These are phyloP conservation scores for Ia io DNA, from an alignment of 2,113 vertebrate species.

Conservation along the genomic window DNA sequence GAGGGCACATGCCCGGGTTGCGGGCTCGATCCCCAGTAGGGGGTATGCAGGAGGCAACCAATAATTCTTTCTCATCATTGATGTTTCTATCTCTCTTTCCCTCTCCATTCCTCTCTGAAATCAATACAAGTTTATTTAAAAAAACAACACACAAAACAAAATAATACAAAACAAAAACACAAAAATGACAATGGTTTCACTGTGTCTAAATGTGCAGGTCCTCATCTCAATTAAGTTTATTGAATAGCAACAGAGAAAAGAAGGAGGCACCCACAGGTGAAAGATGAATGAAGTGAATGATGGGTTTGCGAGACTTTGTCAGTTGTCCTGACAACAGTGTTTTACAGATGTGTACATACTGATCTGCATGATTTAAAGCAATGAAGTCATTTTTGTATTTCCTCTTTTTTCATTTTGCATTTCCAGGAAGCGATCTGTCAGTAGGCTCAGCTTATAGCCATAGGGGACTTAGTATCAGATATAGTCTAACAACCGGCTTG, in stretches of 20 bases:
- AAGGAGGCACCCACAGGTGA: not conserved
- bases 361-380: constrained; percentile 52
- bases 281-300: constrained; percentile 10
- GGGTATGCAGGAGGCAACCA: no score
- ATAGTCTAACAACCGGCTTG: not conserved
- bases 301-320: not conserved
- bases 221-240: constrained; percentile 24
- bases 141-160: no score
- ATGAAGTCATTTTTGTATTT: constrained; percentile 27
- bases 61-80: no score
- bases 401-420: constrained; percentile 6
- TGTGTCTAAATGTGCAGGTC: not conserved
- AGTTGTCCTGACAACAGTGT: constrained; percentile 61
- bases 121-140: no score
- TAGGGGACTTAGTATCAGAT: not conserved
- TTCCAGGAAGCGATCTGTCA: constrained; percentile 18
- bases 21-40: no score
- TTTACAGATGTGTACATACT: constrained; percentile 12
- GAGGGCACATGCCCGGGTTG: no score
- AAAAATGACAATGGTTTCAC: not conserved
- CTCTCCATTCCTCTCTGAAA: no score
- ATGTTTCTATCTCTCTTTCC: no score
- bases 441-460: not conserved
- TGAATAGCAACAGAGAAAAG: not conserved
- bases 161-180: not conserved